These are phyloP conservation scores for Oxyscelio sp. DNA, from an alignment of 2,888 invertebrate species.

Conservation along the genomic window DNA sequence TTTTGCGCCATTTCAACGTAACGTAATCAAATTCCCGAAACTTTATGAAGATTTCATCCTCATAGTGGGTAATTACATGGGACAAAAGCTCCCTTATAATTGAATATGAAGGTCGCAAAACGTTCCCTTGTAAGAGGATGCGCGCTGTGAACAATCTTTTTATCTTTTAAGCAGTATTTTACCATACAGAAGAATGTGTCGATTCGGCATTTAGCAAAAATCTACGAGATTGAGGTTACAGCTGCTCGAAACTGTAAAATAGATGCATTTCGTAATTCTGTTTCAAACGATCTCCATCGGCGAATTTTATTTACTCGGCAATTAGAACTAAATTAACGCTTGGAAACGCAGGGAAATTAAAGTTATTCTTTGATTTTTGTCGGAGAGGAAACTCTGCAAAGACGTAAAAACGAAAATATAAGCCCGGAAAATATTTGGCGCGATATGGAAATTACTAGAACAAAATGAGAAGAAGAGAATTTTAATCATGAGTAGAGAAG, in stretches of 20 bases:
- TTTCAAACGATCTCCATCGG: slow-evolving; percentile 9
- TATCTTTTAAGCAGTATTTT: slow-evolving; percentile 43
- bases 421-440: slow-evolving; percentile 23
- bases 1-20: no score
- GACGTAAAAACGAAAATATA: not conserved
- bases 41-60: no score
- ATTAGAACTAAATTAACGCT: slow-evolving; percentile 34
- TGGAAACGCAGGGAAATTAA: not conserved
- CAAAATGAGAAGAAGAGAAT: slow-evolving; percentile 6
- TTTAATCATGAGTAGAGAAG: not conserved
- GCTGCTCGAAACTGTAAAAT: slow-evolving; percentile 27
- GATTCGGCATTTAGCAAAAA: slow-evolving; percentile 4
- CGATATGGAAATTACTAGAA: slow-evolving; percentile 10
- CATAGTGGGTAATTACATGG: no score
- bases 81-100: slow-evolving; percentile 30
- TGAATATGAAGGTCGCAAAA: slow-evolving; percentile 43
- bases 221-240: slow-evolving; percentile 35
- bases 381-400: slow-evolving; percentile 7
- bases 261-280: slow-evolving; percentile 26
- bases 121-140: slow-evolving; percentile 44
- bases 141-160: slow-evolving; percentile 40
- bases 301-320: slow-evolving; percentile 20
- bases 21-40: no score
- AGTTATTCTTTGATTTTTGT: slow-evolving; percentile 15
- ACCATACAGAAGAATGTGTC: slow-evolving; percentile 30